A percentile compares a stretch with the other conserved stretches of the same genome.
Evolutionary conservation across 2,797 vertebrate genomes (phyloP).

Genomic region (Channallabes apus): DNA sequence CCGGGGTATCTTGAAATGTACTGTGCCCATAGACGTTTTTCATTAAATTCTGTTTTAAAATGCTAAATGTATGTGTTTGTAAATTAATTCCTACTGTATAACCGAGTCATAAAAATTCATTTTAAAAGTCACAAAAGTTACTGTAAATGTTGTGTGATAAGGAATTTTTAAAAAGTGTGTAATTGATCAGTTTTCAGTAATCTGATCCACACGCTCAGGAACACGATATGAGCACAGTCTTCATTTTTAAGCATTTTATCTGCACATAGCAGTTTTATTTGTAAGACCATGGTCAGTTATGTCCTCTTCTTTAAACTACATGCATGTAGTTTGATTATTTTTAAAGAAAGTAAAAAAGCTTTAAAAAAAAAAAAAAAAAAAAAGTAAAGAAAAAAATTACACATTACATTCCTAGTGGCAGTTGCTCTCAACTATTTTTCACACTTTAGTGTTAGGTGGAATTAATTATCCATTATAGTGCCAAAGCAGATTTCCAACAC

Average conservation of each 20-base stretch:
- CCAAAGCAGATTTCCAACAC: constrained; percentile 10
- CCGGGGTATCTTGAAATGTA: neutral
- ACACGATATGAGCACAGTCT: neutral
- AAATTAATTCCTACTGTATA: neutral
- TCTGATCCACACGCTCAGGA: neutral
- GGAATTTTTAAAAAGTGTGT: neutral
- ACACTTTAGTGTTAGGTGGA: constrained; percentile 3
- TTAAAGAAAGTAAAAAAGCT: neutral
- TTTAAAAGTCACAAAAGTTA: too few species aligned
- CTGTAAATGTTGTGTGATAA: neutral
- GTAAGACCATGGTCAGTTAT: neutral
- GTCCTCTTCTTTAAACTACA: neutral
- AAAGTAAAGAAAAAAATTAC: neutral
- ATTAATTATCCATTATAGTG: constrained; percentile 13
- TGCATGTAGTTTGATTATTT: neutral
- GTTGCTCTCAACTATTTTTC: neutral
- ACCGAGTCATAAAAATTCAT: neutral
- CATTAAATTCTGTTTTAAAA: neutral
- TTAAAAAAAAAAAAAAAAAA: neutral
- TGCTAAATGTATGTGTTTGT: neutral
- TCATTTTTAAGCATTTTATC: too few species aligned
- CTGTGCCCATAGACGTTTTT: neutral
- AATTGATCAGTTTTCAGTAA: neutral
- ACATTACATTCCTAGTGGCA: neutral
- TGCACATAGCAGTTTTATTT: neutral